Conservation (phyloP, 2,888 invertebrate species). For the Abrostola triplasia region DNA sequence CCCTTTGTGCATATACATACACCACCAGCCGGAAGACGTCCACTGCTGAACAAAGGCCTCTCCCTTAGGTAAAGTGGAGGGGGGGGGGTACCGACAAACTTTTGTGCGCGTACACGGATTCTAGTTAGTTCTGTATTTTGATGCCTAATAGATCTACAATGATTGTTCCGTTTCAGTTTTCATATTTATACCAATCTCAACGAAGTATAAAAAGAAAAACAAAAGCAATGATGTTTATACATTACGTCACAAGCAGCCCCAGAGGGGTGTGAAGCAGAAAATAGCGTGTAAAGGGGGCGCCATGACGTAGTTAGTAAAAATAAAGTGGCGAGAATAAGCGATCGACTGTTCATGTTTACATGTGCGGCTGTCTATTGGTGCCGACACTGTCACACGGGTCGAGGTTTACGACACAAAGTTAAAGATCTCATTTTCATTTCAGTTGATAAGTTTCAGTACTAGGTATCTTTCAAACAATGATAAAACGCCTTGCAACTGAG, state of each 20-base stretch:
- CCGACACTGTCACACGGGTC: not conserved
- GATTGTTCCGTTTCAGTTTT: not conserved
- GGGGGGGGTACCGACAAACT: too few relatives aligned
- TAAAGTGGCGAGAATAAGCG: conserved; percentile 21
- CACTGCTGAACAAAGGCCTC: too few relatives aligned
- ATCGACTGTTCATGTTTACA: conserved; percentile 20
- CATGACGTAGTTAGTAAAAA: conserved; percentile 28
- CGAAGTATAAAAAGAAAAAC: conserved; percentile 1
- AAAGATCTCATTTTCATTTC: too few relatives aligned
- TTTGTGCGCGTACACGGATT: too few relatives aligned
- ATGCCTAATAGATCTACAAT: not conserved
- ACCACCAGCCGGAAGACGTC: too few relatives aligned
- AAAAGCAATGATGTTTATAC: conserved; percentile 13
- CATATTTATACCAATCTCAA: not conserved
- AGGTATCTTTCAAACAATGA: too few relatives aligned
- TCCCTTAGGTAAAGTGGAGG: too few relatives aligned
- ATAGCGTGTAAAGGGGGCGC: conserved; percentile 14
- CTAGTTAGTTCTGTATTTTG: too few relatives aligned
- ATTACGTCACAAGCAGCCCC: conserved; percentile 15
- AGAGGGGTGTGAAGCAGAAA: conserved; percentile 24
- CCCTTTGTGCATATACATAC: too few relatives aligned
- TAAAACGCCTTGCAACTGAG: too few relatives aligned
- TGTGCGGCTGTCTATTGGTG: conserved; percentile 8
- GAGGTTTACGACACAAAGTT: not conserved
- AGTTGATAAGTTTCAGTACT: too few relatives aligned